Evolutionary conservation across 2,113 vertebrate species (phyloP).

Genomic region (Mungos mungo): DNA sequence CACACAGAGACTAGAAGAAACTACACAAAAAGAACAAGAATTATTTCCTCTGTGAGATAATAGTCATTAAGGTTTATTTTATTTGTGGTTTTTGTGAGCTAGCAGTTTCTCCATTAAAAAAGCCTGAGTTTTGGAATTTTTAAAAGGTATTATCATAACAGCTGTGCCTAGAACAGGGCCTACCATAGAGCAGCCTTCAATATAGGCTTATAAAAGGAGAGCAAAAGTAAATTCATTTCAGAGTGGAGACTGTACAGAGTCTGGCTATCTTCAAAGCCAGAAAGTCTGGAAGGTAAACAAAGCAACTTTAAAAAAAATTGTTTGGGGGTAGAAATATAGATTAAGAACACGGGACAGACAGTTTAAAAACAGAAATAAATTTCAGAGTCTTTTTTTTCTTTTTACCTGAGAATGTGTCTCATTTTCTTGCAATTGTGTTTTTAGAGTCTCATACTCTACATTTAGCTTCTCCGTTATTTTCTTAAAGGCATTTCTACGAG

Average conservation of each 20-base stretch:
- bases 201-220: not conserved
- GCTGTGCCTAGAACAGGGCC: not conserved
- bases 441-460: conserved; percentile 87
- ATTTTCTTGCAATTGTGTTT: conserved; percentile 92
- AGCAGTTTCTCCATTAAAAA: conserved; percentile 36
- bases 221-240: not conserved
- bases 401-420: conserved; percentile 95
- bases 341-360: not conserved
- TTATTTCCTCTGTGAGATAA: not conserved
- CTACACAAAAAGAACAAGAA: conserved; percentile 19
- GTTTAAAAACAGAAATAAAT: not conserved
- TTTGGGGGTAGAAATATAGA: not conserved
- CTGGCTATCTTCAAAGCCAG: not conserved
- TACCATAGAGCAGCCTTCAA: not conserved
- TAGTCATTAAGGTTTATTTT: not conserved
- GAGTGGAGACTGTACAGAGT: not conserved
- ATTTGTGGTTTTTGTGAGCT: not conserved
- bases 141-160: not conserved
- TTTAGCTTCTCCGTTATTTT: conserved; percentile 89
- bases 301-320: not conserved
- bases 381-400: not conserved
- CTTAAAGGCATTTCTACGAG: conserved; percentile 85
- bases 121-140: conserved; percentile 29
- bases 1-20: not conserved
- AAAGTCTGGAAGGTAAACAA: not conserved